phyloP scores from a whole-genome alignment of 2,888 invertebrate species.

The Euphydryas editha region DNA sequence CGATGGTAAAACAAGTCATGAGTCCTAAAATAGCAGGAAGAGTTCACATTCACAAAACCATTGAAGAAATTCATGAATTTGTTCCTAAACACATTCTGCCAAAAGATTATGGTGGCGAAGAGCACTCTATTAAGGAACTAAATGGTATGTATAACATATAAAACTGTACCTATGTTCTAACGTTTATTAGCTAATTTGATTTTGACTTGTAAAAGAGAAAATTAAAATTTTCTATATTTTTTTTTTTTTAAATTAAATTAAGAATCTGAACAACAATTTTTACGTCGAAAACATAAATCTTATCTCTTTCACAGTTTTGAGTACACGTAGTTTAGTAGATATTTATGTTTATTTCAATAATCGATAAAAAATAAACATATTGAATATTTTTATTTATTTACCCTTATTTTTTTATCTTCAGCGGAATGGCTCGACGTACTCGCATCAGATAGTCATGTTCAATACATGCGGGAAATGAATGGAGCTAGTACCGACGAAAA shows the following conservation, averaged over 20 bases:
- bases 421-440: slow-evolving; percentile 49
- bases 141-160: slow-evolving; percentile 25
- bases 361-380: not conserved
- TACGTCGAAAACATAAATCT: too few species aligned
- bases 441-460: slow-evolving; percentile 46
- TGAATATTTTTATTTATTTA: not conserved
- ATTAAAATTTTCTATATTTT: too few species aligned
- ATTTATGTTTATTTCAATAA: not conserved
- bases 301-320: too few species aligned
- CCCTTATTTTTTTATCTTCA: slow-evolving; percentile 39
- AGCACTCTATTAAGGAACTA: slow-evolving; percentile 48
- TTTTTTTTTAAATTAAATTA: too few species aligned
- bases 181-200: too few species aligned
- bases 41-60: slow-evolving; percentile 51
- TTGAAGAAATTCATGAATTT: slow-evolving; percentile 49
- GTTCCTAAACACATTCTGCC: slow-evolving; percentile 58
- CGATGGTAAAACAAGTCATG: slow-evolving; percentile 55
- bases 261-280: too few species aligned
- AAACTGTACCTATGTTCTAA: too few species aligned
- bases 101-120: slow-evolving; percentile 62
- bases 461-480: slow-evolving; percentile 51
- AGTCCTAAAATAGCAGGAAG: slow-evolving; percentile 56
- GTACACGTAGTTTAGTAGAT: too few species aligned
- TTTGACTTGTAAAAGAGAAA: too few species aligned
- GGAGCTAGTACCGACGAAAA: slow-evolving; percentile 54